Evolutionary conservation across 2,797 vertebrate species (phyloP).

Genomic region (Melanotaenia pygmaea): DNA sequence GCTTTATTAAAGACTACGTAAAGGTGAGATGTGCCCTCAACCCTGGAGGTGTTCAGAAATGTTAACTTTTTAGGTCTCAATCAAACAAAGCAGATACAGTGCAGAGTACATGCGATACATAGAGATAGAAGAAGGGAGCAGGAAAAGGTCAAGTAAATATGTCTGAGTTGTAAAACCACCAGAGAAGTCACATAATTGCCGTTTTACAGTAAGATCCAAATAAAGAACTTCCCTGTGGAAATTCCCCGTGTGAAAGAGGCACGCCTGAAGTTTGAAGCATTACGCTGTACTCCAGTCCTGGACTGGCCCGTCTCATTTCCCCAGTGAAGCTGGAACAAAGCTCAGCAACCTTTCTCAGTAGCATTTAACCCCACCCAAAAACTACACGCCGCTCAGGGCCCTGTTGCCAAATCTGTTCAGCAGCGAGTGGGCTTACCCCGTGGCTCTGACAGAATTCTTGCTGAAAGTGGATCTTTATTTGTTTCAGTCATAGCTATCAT

Average conservation of each 20-base stretch:
- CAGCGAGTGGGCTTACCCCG: not conserved
- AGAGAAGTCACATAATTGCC: conserved; percentile 54
- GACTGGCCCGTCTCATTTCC: conserved; percentile 46
- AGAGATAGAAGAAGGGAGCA: conserved; percentile 10
- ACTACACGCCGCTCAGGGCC: conserved; percentile 13
- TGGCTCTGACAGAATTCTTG: conserved; percentile 33
- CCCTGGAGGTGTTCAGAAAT: not conserved
- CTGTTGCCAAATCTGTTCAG: conserved; percentile 18
- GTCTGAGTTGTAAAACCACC: conserved; percentile 42
- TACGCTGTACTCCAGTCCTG: conserved; percentile 36
- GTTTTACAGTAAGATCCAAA: conserved; percentile 57
- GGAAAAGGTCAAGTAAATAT: conserved; percentile 24
- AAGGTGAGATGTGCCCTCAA: conserved; percentile 81
- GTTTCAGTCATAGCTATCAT: conserved; percentile 27
- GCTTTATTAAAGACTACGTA: conserved; percentile 95
- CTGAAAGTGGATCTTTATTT: conserved; percentile 33
- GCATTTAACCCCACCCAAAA: conserved; percentile 21
- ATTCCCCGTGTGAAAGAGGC: conserved; percentile 50
- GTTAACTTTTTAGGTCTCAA: not conserved
- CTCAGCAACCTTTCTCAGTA: conserved; percentile 15
- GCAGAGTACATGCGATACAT: not conserved
- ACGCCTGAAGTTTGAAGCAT: conserved; percentile 44
- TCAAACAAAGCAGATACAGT: not conserved
- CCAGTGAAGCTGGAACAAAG: conserved; percentile 44
- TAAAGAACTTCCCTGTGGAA: conserved; percentile 50